Conservation (phyloP, 2,113 vertebrate genomes). For the Sinocyclocheilus maitianheensis region DNA sequence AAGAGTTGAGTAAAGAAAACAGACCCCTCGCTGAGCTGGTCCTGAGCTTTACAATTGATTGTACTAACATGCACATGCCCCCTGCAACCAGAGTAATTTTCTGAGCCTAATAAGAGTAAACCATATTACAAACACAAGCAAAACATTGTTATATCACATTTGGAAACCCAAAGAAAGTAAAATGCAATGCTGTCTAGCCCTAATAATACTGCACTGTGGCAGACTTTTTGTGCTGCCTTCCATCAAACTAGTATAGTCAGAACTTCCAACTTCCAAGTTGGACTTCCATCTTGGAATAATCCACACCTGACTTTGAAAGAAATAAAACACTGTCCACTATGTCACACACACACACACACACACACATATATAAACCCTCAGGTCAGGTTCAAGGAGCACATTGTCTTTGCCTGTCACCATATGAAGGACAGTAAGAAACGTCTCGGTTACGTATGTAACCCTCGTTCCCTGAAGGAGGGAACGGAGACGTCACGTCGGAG, state of each 20-base stretch:
- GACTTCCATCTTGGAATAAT: background rate
- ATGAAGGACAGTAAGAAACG: background rate
- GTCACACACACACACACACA: background rate
- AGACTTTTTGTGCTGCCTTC: background rate
- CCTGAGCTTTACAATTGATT: constrained; percentile 19
- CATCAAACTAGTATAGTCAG: background rate
- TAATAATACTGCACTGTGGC: background rate
- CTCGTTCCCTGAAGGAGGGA: too few relatives aligned
- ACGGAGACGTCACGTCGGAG: too few relatives aligned
- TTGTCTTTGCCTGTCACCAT: background rate
- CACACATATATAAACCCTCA: background rate
- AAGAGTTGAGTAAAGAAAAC: constrained; percentile 27
- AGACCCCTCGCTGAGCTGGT: constrained; percentile 6
- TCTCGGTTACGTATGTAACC: too few relatives aligned
- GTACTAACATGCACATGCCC: constrained; percentile 2
- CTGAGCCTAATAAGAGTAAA: constrained; percentile 10
- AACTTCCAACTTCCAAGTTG: background rate
- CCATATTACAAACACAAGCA: constrained; percentile 14
- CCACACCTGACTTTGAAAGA: background rate
- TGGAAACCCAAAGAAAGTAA: background rate
- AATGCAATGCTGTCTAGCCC: background rate
- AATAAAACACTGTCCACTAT: background rate
- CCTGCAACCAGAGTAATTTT: background rate
- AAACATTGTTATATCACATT: background rate
- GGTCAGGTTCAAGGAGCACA: background rate